phyloP scores from a whole-genome alignment of 2,888 invertebrate genomes.

The Polyommatus iphigenia region DNA sequence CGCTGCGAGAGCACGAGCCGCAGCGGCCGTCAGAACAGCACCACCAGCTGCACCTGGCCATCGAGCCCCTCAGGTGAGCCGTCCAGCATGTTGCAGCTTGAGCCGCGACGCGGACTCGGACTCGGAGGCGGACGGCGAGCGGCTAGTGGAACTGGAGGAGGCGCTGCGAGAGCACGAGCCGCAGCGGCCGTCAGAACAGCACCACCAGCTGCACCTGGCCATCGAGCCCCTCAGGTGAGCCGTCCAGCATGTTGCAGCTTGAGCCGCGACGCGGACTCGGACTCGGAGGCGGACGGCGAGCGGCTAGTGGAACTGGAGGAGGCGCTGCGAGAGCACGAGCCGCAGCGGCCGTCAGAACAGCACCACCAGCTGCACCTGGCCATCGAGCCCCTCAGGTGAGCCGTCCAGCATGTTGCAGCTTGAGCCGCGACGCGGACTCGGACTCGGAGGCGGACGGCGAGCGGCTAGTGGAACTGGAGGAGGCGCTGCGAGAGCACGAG shows the following conservation, averaged over 20 bases:
- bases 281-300: slow-evolving; percentile 95
- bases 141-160: slow-evolving; percentile 91
- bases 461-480: slow-evolving; percentile 91
- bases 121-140: slow-evolving; percentile 95
- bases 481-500: slow-evolving; percentile 90
- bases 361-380: slow-evolving; percentile 90
- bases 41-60: slow-evolving; percentile 90
- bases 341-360: slow-evolving; percentile 66
- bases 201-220: slow-evolving; percentile 90
- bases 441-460: slow-evolving; percentile 97
- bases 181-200: slow-evolving; percentile 57
- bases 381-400: slow-evolving; percentile 80
- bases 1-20: slow-evolving; percentile 91
- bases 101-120: slow-evolving; percentile 87
- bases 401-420: slow-evolving; percentile 51
- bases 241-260: slow-evolving; percentile 54
- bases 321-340: slow-evolving; percentile 90
- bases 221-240: slow-evolving; percentile 81
- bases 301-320: slow-evolving; percentile 92
- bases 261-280: slow-evolving; percentile 85
- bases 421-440: slow-evolving; percentile 84
- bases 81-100: slow-evolving; percentile 54
- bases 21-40: slow-evolving; percentile 59
- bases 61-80: slow-evolving; percentile 81
- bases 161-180: slow-evolving; percentile 92